phyloP scores from a whole-genome alignment of 2,113 vertebrate genomes.

The Holacanthus passer region DNA sequence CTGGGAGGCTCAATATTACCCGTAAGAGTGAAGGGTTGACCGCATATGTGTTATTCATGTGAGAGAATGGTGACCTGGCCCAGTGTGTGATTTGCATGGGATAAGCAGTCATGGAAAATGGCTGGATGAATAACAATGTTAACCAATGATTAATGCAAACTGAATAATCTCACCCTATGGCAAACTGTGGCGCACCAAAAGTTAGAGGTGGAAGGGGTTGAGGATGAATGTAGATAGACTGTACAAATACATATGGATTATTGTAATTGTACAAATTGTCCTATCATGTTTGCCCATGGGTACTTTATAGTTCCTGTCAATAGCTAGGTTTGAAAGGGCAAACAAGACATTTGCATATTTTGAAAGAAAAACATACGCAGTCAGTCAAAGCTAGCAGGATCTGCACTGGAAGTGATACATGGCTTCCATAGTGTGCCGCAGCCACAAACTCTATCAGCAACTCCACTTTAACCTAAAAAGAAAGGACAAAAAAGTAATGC shows the following conservation, averaged over 20 bases:
- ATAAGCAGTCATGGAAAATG: slow-evolving; percentile 18
- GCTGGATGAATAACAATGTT: slow-evolving; percentile 4
- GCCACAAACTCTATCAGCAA: background rate
- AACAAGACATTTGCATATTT: background rate
- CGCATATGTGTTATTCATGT: slow-evolving; percentile 39
- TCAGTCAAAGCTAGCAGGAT: background rate
- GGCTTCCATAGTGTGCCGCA: background rate
- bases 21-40: background rate
- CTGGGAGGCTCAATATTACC: background rate
- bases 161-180: slow-evolving; percentile 6
- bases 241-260: background rate
- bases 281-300: background rate
- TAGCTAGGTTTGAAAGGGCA: background rate
- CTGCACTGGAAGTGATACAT: background rate
- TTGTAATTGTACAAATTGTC: background rate
- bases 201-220: background rate
- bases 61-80: slow-evolving; percentile 6
- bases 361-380: background rate
- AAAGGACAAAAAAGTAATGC: slow-evolving; percentile 9
- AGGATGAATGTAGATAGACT: background rate
- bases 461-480: background rate
- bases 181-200: background rate
- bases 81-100: slow-evolving; percentile 33
- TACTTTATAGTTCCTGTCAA: background rate
- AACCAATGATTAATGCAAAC: background rate